Evolutionary conservation across 2,113 vertebrate species (phyloP).

Genomic region (Piaya cayana): DNA sequence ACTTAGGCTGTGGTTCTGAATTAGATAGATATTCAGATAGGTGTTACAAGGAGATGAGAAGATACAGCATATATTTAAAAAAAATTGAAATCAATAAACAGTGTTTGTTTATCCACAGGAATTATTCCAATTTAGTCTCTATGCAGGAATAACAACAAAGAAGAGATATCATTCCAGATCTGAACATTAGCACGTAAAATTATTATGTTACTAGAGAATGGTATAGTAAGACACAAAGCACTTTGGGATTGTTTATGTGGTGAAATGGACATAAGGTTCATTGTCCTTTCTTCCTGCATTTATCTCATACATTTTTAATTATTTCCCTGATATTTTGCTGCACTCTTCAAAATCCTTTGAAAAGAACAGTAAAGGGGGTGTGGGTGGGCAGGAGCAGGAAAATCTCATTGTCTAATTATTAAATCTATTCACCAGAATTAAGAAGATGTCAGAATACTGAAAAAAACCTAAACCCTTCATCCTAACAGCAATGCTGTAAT

Average conservation of each 20-base stretch:
- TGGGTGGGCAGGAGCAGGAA: conserved; percentile 30
- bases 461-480: background rate
- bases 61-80: background rate
- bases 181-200: background rate
- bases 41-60: background rate
- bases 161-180: background rate
- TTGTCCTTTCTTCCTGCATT: background rate
- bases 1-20: background rate
- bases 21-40: background rate
- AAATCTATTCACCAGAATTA: background rate
- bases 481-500: background rate
- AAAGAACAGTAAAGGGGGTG: background rate
- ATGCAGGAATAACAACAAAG: background rate
- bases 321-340: background rate
- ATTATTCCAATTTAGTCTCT: background rate
- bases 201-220: background rate
- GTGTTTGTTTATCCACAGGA: background rate
- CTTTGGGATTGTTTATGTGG: background rate
- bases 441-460: conserved; percentile 13
- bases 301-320: background rate
- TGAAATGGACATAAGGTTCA: background rate
- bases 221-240: background rate
- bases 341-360: background rate
- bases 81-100: background rate
- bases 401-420: conserved; percentile 32